Evolutionary conservation across 2,888 invertebrate species (phyloP).

Genomic region (Rotaria macrura): DNA sequence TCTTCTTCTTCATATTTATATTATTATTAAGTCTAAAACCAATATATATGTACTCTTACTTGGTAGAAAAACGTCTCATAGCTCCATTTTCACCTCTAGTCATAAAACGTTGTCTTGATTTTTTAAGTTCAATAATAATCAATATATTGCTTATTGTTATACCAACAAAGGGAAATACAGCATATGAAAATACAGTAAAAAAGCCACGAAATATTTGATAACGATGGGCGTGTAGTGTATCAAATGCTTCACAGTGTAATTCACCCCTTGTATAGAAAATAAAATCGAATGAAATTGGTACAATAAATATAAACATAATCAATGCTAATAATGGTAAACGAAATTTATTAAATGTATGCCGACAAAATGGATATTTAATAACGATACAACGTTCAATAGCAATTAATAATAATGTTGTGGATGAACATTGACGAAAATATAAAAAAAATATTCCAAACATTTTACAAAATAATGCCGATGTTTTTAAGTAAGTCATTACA

Average conservation of each 20-base stretch:
- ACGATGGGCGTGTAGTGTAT: neutral
- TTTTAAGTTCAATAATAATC: slow-evolving; percentile 1
- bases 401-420: slow-evolving; percentile 10
- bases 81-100: neutral
- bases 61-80: neutral
- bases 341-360: slow-evolving; percentile 4
- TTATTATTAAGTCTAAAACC: too few species aligned
- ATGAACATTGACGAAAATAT: slow-evolving; percentile 20
- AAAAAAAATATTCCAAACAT: slow-evolving; percentile 20
- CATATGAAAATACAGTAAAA: slow-evolving; percentile 5
- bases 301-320: neutral
- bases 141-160: slow-evolving; percentile 10
- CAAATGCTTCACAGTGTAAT: slow-evolving; percentile 17
- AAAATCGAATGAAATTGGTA: slow-evolving; percentile 14
- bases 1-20: too few species aligned
- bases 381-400: slow-evolving; percentile 21
- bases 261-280: neutral
- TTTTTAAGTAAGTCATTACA: neutral
- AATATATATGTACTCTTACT: neutral
- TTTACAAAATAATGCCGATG: neutral
- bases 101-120: neutral
- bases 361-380: slow-evolving; percentile 16
- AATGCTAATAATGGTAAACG: neutral
- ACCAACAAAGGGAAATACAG: neutral
- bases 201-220: slow-evolving; percentile 20